These are phyloP conservation scores for Frankliniella fusca DNA, from an alignment of 2,888 invertebrate genomes.

Conservation along the genomic window DNA sequence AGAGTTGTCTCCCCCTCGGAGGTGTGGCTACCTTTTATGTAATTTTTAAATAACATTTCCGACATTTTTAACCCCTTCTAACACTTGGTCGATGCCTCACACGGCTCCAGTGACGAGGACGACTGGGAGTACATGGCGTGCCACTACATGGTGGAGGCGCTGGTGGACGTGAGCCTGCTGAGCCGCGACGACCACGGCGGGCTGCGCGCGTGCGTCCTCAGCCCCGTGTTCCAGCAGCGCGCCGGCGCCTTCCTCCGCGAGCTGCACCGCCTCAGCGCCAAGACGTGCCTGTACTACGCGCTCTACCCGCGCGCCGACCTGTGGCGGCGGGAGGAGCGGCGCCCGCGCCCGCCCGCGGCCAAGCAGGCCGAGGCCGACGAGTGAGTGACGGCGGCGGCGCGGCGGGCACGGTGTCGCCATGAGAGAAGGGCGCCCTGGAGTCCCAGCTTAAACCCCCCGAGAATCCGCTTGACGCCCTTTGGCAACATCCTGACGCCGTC, in stretches of 20 bases:
- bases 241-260: conserved; percentile 59
- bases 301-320: conserved; percentile 46
- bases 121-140: conserved; percentile 45
- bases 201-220: conserved; percentile 47
- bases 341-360: not conserved
- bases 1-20: too few relatives aligned
- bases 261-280: conserved; percentile 54
- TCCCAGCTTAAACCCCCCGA: too few relatives aligned
- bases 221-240: conserved; percentile 57
- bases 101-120: conserved; percentile 44
- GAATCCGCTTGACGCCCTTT: too few relatives aligned
- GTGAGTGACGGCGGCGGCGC: not conserved
- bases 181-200: not conserved
- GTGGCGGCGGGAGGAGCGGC: not conserved
- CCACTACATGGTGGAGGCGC: conserved; percentile 48
- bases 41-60: too few relatives aligned
- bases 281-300: conserved; percentile 54
- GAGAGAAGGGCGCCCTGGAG: too few relatives aligned
- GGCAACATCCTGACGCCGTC: too few relatives aligned
- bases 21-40: too few relatives aligned
- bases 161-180: conserved; percentile 42
- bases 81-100: too few relatives aligned
- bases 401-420: too few relatives aligned
- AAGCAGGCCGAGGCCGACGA: not conserved
- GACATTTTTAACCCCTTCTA: too few relatives aligned